phyloP scores from a whole-genome alignment of 2,797 vertebrate species.

The Falco novaeseelandiae region DNA sequence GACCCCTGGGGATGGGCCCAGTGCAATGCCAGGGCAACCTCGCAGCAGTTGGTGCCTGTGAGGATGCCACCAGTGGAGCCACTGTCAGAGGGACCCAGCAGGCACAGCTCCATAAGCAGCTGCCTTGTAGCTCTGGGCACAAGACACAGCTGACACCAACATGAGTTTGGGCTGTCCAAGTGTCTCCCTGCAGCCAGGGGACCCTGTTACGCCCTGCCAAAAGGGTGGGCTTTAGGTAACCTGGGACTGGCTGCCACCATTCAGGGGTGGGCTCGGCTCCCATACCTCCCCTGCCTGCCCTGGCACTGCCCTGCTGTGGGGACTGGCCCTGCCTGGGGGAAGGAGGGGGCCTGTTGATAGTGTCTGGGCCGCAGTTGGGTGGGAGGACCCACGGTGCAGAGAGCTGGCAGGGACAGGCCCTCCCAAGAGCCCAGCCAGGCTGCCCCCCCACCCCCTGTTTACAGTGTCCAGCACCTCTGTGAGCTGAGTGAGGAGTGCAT shows the following conservation, averaged over 20 bases:
- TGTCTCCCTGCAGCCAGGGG: not conserved
- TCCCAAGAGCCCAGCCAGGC: not conserved
- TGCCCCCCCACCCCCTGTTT: not conserved
- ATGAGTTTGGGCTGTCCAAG: fast-evolving
- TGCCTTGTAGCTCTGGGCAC: no score
- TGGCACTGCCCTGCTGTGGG: not conserved
- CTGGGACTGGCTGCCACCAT: not conserved
- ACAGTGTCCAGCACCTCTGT: conserved; percentile 1
- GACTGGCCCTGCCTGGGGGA: fast-evolving
- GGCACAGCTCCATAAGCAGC: no score
- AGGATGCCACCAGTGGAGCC: not conserved
- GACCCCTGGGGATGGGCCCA: no score
- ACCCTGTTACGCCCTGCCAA: not conserved
- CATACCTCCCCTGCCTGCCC: no score
- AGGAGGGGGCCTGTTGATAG: not conserved
- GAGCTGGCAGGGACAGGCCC: not conserved
- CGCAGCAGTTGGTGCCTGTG: fast-evolving
- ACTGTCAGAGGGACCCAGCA: not conserved
- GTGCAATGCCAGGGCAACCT: fast-evolving
- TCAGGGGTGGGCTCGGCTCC: not conserved
- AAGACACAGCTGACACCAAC: not conserved
- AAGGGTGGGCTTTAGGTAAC: not conserved
- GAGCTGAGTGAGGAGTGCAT: not conserved
- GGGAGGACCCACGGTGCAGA: not conserved
- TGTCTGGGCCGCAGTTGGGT: not conserved